phyloP scores from a whole-genome alignment of 2,797 vertebrate species.

The Eremophila alpestris region DNA sequence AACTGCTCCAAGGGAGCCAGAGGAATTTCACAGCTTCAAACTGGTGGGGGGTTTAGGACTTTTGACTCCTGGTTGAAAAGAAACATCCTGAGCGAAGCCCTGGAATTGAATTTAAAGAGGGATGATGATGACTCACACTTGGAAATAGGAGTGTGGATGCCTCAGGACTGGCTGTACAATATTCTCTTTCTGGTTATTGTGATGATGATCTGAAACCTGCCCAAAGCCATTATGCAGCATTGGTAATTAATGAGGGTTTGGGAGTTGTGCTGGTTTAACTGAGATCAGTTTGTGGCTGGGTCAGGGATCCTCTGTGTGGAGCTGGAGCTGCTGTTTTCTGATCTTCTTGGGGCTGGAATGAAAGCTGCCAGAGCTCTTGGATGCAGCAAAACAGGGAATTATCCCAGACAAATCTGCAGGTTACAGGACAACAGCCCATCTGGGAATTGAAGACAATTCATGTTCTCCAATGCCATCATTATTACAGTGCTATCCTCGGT shows the following conservation, averaged over 20 bases:
- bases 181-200: neutral
- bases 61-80: neutral
- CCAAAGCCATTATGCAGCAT: neutral
- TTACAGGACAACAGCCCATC: neutral
- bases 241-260: neutral
- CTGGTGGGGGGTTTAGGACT: neutral
- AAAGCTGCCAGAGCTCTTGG: neutral
- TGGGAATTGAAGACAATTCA: neutral
- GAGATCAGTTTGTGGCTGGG: neutral
- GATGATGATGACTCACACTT: neutral
- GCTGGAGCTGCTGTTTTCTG: neutral
- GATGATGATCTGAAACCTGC: neutral
- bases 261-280: neutral
- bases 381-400: neutral
- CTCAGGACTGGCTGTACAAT: neutral
- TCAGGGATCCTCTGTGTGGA: neutral
- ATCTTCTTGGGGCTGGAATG: neutral
- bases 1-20: neutral
- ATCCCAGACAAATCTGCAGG: neutral
- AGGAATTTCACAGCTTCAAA: neutral
- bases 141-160: neutral
- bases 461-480: neutral
- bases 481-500: neutral
- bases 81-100: neutral
- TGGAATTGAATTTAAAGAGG: neutral